A percentile compares a stretch with the other conserved stretches of the same genome.
phyloP scores from a whole-genome alignment of 37 sponge, comb jelly and placozoan genomes.

The Cladorhizidae sp. region DNA sequence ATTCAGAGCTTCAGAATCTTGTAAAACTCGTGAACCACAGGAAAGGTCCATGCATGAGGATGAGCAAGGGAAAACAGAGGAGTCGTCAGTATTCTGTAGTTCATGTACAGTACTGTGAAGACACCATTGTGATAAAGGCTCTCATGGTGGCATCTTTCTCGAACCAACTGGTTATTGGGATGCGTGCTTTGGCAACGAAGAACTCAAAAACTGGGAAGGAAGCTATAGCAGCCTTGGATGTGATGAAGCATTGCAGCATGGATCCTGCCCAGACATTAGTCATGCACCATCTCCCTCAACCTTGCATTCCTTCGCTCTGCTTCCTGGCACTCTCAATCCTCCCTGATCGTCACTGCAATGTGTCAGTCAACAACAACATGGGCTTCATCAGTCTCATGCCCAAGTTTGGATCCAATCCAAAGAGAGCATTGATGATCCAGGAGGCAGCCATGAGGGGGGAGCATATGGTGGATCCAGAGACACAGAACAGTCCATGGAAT shows the following conservation, averaged over 20 bases:
- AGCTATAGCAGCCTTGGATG: background rate
- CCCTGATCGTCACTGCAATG: slow-evolving; percentile 3
- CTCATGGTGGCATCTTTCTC: slow-evolving; percentile 57
- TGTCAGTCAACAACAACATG: background rate
- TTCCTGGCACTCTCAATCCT: background rate
- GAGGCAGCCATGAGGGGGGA: background rate
- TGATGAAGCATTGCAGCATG: slow-evolving; percentile 3
- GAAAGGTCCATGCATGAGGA: background rate
- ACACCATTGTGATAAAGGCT: slow-evolving; percentile 26
- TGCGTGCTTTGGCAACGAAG: background rate
- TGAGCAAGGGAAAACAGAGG: background rate
- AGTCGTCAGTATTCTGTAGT: background rate
- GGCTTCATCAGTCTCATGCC: slow-evolving; percentile 15
- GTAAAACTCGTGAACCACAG: background rate
- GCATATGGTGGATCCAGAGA: background rate
- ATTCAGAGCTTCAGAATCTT: slow-evolving; percentile 22
- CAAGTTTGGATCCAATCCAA: slow-evolving; percentile 26
- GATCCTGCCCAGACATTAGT: slow-evolving; percentile 15
- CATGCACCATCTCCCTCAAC: background rate
- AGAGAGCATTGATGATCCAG: slow-evolving; percentile 1
- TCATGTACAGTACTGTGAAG: slow-evolving; percentile 23
- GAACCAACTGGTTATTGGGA: slow-evolving; percentile 41
- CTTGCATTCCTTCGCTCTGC: background rate
- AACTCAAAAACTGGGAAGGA: background rate
- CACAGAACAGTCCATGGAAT: background rate